Evolutionary conservation across 2,888 invertebrate genomes (phyloP).

Genomic region (Junonia oenone): DNA sequence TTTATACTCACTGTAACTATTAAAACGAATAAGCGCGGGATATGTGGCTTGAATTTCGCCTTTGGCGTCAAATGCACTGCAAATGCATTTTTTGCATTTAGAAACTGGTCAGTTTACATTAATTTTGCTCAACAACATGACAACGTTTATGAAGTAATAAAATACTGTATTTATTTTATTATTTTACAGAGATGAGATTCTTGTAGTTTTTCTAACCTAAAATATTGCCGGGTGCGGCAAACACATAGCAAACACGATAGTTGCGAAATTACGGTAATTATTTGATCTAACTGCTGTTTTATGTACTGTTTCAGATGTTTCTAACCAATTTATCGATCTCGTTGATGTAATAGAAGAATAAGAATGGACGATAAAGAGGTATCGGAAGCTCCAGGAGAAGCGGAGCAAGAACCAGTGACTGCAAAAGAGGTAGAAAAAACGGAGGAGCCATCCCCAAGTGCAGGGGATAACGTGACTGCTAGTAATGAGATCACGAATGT

Average conservation of each 20-base stretch:
- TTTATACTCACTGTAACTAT: slow-evolving; percentile 1
- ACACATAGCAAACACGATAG: slow-evolving; percentile 22
- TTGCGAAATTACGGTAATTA: background rate
- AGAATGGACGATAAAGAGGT: slow-evolving; percentile 64
- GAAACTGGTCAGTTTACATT: background rate
- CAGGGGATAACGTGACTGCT: slow-evolving; percentile 16
- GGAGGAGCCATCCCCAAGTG: slow-evolving; percentile 6
- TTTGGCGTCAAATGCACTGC: slow-evolving; percentile 48
- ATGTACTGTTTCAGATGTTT: slow-evolving; percentile 54
- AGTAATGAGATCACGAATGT: slow-evolving; percentile 7
- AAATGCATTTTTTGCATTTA: slow-evolving; percentile 4
- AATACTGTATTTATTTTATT: background rate
- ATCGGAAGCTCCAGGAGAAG: slow-evolving; percentile 41
- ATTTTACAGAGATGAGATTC: slow-evolving; percentile 3
- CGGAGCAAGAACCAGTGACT: slow-evolving; percentile 31
- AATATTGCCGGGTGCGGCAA: slow-evolving; percentile 55
- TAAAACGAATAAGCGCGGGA: slow-evolving; percentile 67
- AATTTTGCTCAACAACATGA: background rate
- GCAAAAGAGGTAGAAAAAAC: slow-evolving; percentile 7
- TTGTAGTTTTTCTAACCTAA: slow-evolving; percentile 57
- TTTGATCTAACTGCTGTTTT: slow-evolving; percentile 3
- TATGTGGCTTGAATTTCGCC: slow-evolving; percentile 45
- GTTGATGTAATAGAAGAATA: slow-evolving; percentile 45
- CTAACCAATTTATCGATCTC: slow-evolving; percentile 32
- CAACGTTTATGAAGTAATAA: background rate